Conservation (phyloP, 2,113 vertebrate species). For the Heliornis fulica region DNA sequence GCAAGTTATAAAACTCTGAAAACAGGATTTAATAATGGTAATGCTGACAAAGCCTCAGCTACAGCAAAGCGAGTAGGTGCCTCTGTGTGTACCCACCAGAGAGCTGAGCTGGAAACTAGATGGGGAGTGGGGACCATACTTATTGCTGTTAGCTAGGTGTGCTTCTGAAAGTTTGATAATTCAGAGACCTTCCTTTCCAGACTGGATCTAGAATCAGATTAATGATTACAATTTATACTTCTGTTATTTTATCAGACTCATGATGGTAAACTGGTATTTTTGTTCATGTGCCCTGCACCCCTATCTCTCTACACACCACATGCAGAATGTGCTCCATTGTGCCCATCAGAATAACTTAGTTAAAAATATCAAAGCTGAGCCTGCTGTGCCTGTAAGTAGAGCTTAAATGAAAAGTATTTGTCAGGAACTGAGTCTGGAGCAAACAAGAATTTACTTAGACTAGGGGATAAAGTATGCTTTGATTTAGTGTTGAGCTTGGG, state of each 20-base stretch:
- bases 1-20: constrained; percentile 30
- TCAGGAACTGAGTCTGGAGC: neutral
- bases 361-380: neutral
- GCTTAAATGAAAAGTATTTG: neutral
- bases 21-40: constrained; percentile 50
- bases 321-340: neutral
- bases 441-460: neutral
- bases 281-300: neutral
- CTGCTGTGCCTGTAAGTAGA: neutral
- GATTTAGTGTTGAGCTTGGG: neutral
- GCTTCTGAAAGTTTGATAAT: neutral
- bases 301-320: neutral
- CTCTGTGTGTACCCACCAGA: neutral
- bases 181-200: neutral
- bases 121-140: neutral
- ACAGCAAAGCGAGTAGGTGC: neutral
- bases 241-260: neutral
- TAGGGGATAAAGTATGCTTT: neutral
- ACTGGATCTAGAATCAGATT: neutral
- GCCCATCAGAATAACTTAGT: neutral
- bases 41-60: constrained; percentile 29
- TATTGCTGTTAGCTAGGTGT: neutral
- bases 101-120: neutral
- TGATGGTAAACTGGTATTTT: neutral
- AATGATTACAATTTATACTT: constrained; percentile 20